Percentiles rank a stretch among this genome's conserved stretches.
These are phyloP conservation scores for Mythimna impura DNA, from an alignment of 2,888 invertebrate species.

Conservation along the genomic window DNA sequence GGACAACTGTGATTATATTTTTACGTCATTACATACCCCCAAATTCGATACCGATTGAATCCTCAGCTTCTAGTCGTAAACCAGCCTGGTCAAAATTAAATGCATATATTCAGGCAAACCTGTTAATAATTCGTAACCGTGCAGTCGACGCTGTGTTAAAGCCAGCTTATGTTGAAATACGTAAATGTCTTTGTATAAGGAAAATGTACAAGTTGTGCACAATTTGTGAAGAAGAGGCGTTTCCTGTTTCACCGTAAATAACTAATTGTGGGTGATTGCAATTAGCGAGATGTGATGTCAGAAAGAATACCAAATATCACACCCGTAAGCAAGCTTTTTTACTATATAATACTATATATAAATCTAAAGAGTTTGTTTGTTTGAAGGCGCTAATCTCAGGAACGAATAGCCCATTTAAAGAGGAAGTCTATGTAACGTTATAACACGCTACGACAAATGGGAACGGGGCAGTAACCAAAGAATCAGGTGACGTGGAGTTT, in stretches of 20 bases:
- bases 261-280: background rate
- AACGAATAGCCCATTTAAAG: no score
- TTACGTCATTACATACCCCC: rapidly evolving
- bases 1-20: background rate
- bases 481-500: background rate
- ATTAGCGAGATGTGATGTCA: slow-evolving; percentile 9
- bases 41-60: background rate
- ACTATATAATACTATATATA: no score
- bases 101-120: slow-evolving; percentile 37
- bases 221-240: slow-evolving; percentile 35
- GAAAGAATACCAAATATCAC: background rate
- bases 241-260: slow-evolving; percentile 47
- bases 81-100: slow-evolving; percentile 13
- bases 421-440: no score
- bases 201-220: slow-evolving; percentile 52
- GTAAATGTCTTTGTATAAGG: slow-evolving; percentile 48
- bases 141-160: slow-evolving; percentile 17
- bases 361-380: no score
- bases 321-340: background rate
- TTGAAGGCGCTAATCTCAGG: no score
- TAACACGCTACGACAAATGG: no score
- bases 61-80: background rate
- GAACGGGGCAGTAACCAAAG: no score
- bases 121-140: slow-evolving; percentile 46
- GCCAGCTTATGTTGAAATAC: slow-evolving; percentile 47